These are phyloP conservation scores for Acutogordius australiensis DNA, from an alignment of 2,888 invertebrate species.

Conservation along the genomic window DNA sequence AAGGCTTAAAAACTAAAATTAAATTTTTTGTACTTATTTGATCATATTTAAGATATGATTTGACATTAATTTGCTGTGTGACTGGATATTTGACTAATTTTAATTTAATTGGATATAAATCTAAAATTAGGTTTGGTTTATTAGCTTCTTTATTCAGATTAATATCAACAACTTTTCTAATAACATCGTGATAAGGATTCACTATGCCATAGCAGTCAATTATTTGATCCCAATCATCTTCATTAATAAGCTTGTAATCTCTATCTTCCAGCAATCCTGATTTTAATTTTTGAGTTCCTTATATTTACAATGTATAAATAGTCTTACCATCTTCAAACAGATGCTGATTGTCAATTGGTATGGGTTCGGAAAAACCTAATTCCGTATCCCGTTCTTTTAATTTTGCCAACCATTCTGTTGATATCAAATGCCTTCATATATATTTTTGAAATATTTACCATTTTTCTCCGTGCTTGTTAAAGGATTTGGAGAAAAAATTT, in stretches of 20 bases:
- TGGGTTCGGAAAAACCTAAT: too few relatives aligned
- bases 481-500: background rate
- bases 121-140: background rate
- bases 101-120: background rate
- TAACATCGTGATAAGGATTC: background rate
- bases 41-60: background rate
- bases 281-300: background rate
- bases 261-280: background rate
- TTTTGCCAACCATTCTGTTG: background rate
- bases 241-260: background rate
- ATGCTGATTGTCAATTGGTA: background rate
- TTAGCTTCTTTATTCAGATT: background rate
- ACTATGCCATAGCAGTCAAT: background rate
- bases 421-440: background rate
- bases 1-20: too few relatives aligned
- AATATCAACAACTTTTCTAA: constrained; percentile 1
- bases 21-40: background rate
- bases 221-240: constrained; percentile 5
- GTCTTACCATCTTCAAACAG: background rate
- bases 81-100: background rate
- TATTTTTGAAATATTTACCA: background rate
- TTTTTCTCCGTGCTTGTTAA: background rate
- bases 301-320: background rate
- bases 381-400: background rate
- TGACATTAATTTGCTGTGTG: background rate